A percentile compares a stretch with the other conserved stretches of the same genome.
Evolutionary conservation across 2,113 vertebrate species (phyloP).

Genomic region (Narcine bancroftii): DNA sequence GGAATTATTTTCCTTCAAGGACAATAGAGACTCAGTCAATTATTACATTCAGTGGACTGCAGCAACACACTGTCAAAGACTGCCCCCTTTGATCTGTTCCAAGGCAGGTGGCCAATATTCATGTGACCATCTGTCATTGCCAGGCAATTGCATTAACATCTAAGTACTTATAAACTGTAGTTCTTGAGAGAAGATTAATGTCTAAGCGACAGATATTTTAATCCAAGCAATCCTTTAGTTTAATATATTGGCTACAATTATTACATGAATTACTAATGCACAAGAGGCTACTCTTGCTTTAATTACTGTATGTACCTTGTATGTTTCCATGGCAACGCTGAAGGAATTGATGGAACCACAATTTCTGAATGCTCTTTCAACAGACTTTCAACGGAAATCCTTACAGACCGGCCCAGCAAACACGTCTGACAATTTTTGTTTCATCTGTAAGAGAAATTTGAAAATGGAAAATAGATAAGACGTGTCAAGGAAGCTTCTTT

Average conservation of each 20-base stretch:
- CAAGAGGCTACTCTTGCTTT: background rate
- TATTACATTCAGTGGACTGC: too few species aligned
- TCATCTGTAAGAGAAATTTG: conserved; percentile 56
- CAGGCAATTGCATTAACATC: background rate
- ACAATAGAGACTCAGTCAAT: too few species aligned
- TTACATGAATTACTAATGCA: background rate
- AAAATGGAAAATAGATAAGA: conserved; percentile 33
- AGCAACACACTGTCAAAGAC: too few species aligned
- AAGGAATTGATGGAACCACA: conserved; percentile 65
- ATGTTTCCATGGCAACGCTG: conserved; percentile 54
- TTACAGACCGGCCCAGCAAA: conserved; percentile 70
- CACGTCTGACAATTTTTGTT: conserved; percentile 56
- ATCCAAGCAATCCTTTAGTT: background rate
- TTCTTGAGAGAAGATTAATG: background rate
- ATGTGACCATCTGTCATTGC: background rate
- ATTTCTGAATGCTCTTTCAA: conserved; percentile 60
- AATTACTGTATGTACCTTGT: conserved; percentile 52
- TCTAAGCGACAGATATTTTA: background rate
- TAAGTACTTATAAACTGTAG: background rate
- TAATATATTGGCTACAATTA: background rate
- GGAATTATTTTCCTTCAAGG: too few species aligned
- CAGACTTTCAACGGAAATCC: conserved; percentile 50
- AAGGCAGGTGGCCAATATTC: background rate
- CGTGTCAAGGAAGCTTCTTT: background rate
- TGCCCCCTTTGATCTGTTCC: too few species aligned